Base-by-base conservation (phyloP, 64 coral and sea anemone genomes). In the Cladopsammia gracilis region DNA sequence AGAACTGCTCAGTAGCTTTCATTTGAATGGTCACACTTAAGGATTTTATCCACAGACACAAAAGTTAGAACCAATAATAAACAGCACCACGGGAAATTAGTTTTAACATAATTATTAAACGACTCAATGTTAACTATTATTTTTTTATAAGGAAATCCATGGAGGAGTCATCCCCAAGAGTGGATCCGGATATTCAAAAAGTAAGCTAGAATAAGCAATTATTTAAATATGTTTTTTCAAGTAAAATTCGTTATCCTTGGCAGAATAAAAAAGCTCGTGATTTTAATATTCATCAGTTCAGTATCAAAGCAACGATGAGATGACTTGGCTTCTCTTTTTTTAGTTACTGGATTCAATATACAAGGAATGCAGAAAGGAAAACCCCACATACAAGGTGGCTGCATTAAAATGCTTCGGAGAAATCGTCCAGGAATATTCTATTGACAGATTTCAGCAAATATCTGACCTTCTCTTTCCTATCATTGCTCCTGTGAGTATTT, bases 361-460 rank as follows among this genome's bases (percentile, higher is more conserved):
- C 5, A 96, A 88, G 64, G 97, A 98, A 84, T 98, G 90, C 76
- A 58, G 68, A 23, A 98, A 98, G 34, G 73, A 96, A 59, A 98
- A 98, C 25, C 87, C 88, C 11, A 83, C 83, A 10, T 98, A 98
- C 82, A 98, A 94, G 87, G 76, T 78, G 26, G 88, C 73, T 13
- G 94, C 97, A 0, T 71, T 98, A 13, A 86, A 93, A 26, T 96
- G 97, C 77, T 93, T 96, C 77, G 94, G 97, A 16, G 20, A 93
- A 66, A 84, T 98, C 20, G 88, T 98, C 10, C 75, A 91, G 25
- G 88, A 91, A 56, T 96, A 91, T 85, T 93, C 87, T 62, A 43
- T 91, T 0, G 82, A 93, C 83, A 95, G 93, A 73, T 96, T 98
- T 52, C 66, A 96, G 71, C 87, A 94, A 75, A 59, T 94, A 45